Evolutionary conservation across 2,888 invertebrate species (phyloP).

Genomic region (Horisme vitalbata): DNA sequence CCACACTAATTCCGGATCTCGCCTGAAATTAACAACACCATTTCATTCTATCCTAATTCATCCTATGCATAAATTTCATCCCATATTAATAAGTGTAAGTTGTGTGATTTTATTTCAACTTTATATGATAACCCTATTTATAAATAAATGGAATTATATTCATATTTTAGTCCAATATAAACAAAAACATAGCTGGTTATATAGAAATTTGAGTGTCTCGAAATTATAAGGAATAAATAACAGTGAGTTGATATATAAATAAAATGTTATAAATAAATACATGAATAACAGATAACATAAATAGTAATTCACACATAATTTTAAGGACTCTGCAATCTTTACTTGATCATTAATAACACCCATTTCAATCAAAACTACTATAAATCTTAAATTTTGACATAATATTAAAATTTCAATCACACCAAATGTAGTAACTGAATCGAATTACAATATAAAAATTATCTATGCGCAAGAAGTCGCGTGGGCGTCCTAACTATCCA

Average conservation of each 20-base stretch:
- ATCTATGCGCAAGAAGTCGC: too few relatives aligned
- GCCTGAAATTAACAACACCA: conserved; percentile 69
- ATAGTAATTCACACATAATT: conserved; percentile 6
- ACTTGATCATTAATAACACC: neutral
- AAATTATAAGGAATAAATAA: neutral
- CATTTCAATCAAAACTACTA: neutral
- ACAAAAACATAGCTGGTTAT: neutral
- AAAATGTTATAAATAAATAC: conserved; percentile 12
- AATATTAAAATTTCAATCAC: too few relatives aligned
- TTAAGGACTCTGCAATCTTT: conserved; percentile 22
- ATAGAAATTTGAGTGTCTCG: conserved; percentile 1
- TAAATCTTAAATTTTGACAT: too few relatives aligned
- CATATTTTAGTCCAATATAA: neutral
- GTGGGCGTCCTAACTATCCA: too few relatives aligned
- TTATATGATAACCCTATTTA: neutral
- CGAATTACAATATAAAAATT: too few relatives aligned
- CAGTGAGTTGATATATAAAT: neutral
- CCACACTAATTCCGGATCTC: conserved; percentile 70
- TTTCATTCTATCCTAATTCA: conserved; percentile 49
- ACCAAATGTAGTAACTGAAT: too few relatives aligned
- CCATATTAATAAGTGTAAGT: neutral
- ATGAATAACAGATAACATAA: too few relatives aligned
- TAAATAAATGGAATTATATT: neutral
- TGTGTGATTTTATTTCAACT: neutral
- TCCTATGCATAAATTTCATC: conserved; percentile 6